Evolutionary conservation across 2,888 invertebrate genomes (phyloP), one percentile per base, ranked within the genome.

Genomic region (Adelognathus sp.): DNA sequence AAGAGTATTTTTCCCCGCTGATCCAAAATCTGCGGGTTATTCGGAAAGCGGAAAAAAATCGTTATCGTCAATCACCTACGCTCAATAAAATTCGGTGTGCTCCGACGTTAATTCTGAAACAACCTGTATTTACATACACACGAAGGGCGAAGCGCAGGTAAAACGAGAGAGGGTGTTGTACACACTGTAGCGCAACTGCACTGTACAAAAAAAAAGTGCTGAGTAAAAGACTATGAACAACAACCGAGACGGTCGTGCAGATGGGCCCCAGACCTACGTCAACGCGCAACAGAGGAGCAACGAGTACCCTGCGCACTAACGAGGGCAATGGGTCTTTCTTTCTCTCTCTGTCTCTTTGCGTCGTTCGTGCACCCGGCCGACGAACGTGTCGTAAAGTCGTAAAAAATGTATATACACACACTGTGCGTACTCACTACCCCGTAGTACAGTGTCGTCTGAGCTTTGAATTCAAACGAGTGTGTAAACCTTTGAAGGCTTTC

Each of bases 321-420:
- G 61, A 76, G 75, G 80, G 64, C 79, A 77, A 79, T 81, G 79
- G 81, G 81, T 81, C 81, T 76, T n/a, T n/a, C n/a, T n/a, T n/a
- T n/a, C n/a, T n/a, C n/a, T n/a, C n/a, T n/a, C n/a, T n/a, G n/a
- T n/a, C n/a, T n/a, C n/a, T n/a, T 52, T 52, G 36, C 36, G 52
- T 67, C 56, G 56, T 44, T 33, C 66, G 74, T 60, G 67, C 56
- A n/a, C 16, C 36, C 44, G 39, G 18, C 44, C 27, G 60, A 33
- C 21, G 24, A 21, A 61, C n/a, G n/a, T n/a, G 54, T 76, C 63
- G 75, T 58, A 63, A 64, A 66, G 36, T 66, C 52, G 52, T 33
- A 29, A 56, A 70, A 21, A 33, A 64, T 63, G 33, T 64, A 29
- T 46, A 63, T 18, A 9, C 27, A 5, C 18, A 63, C 36, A 44